Evolutionary conservation across 2,888 invertebrate genomes (phyloP).

Genomic region (Xanthia icteritia): DNA sequence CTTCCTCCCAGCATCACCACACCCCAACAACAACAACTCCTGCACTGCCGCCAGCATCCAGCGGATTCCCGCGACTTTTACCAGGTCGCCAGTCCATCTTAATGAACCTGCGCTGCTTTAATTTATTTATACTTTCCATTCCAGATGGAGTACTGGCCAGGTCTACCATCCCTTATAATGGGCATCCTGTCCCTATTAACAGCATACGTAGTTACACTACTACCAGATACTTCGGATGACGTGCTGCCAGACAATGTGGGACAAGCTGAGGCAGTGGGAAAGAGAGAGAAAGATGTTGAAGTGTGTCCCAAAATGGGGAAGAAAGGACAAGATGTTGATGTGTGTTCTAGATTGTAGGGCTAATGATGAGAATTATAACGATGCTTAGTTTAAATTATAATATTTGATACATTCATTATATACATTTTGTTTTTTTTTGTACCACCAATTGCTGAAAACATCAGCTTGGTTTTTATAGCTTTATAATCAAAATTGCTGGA

Average conservation of each 20-base stretch:
- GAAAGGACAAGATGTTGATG: background rate
- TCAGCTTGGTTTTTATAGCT: background rate
- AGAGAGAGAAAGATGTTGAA: constrained; percentile 32
- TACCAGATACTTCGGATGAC: constrained; percentile 82
- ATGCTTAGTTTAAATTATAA: background rate
- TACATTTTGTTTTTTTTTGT: background rate
- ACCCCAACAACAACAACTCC: background rate
- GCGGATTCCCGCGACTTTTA: background rate
- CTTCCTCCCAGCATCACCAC: background rate
- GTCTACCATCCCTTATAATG: constrained; percentile 83
- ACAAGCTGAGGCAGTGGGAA: constrained; percentile 73
- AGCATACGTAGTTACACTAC: constrained; percentile 77
- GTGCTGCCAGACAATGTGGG: constrained; percentile 82
- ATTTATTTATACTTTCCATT: constrained; percentile 32
- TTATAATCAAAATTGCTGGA: background rate
- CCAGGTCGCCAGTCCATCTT: too few species aligned
- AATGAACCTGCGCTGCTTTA: background rate
- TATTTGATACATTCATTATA: background rate
- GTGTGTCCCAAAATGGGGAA: constrained; percentile 2
- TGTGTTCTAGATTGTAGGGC: constrained; percentile 17
- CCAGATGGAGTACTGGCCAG: constrained; percentile 79
- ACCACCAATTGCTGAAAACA: too few species aligned
- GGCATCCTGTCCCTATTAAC: constrained; percentile 80
- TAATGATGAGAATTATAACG: background rate
- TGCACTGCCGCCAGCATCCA: too few species aligned